These are phyloP conservation scores for Anguilla rostrata DNA, from an alignment of 2,113 vertebrate genomes.

Conservation along the genomic window DNA sequence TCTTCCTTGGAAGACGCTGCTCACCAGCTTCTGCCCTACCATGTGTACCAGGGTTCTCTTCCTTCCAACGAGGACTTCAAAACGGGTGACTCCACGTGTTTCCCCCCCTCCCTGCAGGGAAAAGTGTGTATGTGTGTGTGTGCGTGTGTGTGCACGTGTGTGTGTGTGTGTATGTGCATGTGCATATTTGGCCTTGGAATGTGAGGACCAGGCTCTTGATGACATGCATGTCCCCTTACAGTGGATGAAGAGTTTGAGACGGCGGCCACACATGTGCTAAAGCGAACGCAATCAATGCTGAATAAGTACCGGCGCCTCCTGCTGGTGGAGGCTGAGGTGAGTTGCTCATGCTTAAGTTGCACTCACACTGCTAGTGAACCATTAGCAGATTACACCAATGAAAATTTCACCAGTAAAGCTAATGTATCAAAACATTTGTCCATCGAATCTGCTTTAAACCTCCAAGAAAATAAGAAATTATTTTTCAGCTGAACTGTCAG, in stretches of 20 bases:
- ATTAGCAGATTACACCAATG: background rate
- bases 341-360: constrained; percentile 15
- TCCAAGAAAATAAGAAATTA: background rate
- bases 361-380: background rate
- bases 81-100: constrained; percentile 53
- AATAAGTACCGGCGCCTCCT: constrained; percentile 95
- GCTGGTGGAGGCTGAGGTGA: constrained; percentile 94
- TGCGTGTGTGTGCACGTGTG: background rate
- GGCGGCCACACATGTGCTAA: constrained; percentile 86
- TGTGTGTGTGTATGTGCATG: background rate
- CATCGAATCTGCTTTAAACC: background rate
- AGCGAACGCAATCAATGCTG: constrained; percentile 90
- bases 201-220: background rate
- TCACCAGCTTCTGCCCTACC: constrained; percentile 87
- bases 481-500: background rate
- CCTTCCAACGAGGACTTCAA: constrained; percentile 83
- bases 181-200: background rate
- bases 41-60: constrained; percentile 87
- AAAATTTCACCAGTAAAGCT: background rate
- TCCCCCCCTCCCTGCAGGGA: background rate
- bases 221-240: constrained; percentile 51
- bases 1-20: constrained; percentile 79
- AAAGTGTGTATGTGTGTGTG: background rate
- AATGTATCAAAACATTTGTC: background rate
- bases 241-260: constrained; percentile 92